Percentiles rank a stretch among this genome's conserved stretches.
These are phyloP conservation scores for Idaea straminata DNA, from an alignment of 2,888 invertebrate species.

Conservation along the genomic window DNA sequence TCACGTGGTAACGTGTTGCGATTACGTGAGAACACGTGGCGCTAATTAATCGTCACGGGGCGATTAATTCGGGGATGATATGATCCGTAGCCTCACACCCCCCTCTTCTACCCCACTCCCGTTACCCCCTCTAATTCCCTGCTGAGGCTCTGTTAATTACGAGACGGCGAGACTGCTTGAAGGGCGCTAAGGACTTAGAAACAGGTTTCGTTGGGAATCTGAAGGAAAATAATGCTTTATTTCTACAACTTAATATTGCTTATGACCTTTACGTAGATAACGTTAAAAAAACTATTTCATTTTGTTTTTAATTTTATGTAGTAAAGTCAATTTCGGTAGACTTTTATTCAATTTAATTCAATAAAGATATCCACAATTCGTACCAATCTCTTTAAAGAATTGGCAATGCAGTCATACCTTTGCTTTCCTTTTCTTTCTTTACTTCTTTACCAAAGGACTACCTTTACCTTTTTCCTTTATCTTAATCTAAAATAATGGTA, in stretches of 20 bases:
- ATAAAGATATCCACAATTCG: too few species aligned
- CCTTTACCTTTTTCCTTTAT: too few species aligned
- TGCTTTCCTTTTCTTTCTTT: too few species aligned
- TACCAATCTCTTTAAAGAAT: too few species aligned
- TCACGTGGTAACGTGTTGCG: slow-evolving; percentile 43
- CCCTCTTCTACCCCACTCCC: slow-evolving; percentile 23
- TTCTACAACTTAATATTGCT: neutral
- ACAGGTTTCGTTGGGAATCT: slow-evolving; percentile 33
- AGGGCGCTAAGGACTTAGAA: slow-evolving; percentile 52
- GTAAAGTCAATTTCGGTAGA: too few species aligned
- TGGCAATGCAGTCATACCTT: too few species aligned
- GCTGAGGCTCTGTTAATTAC: slow-evolving; percentile 55
- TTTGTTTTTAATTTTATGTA: too few species aligned
- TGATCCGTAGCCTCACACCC: slow-evolving; percentile 52
- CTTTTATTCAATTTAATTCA: too few species aligned
- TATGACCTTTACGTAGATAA: too few species aligned
- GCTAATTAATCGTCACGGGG: slow-evolving; percentile 72
- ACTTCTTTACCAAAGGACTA: too few species aligned
- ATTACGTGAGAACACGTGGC: slow-evolving; percentile 58
- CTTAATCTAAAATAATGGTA: too few species aligned
- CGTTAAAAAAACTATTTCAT: too few species aligned
- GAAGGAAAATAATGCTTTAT: slow-evolving; percentile 3
- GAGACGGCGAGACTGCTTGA: slow-evolving; percentile 55
- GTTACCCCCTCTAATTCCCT: slow-evolving; percentile 32
- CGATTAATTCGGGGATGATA: slow-evolving; percentile 76